Evolutionary conservation across 2,113 vertebrate species (phyloP).

Genomic region (Chauna torquata): DNA sequence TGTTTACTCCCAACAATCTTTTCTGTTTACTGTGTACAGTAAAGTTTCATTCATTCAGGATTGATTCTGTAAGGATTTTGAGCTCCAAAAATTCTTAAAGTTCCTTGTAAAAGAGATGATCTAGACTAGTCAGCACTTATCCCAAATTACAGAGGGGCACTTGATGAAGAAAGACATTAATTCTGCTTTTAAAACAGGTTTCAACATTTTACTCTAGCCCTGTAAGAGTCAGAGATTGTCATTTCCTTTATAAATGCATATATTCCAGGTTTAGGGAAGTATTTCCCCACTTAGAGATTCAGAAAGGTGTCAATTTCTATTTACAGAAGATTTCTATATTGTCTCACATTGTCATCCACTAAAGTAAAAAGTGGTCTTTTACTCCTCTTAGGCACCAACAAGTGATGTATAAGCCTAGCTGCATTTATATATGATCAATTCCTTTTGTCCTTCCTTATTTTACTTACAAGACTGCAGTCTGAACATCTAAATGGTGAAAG

Average conservation of each 20-base stretch:
- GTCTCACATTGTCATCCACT: neutral
- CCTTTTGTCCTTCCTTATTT: neutral
- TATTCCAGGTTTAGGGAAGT: neutral
- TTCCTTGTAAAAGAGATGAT: neutral
- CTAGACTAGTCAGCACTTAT: neutral
- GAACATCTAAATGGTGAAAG: no score
- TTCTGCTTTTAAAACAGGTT: neutral
- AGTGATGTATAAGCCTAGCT: neutral
- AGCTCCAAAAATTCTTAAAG: neutral
- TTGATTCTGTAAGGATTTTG: neutral
- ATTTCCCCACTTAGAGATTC: neutral
- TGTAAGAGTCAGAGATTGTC: neutral
- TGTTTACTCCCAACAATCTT: neutral
- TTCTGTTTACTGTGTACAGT: neutral
- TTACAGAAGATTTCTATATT: neutral
- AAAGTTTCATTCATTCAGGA: neutral
- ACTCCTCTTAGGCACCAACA: neutral
- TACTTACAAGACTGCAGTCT: neutral
- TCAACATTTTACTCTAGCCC: neutral
- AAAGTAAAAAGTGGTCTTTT: neutral
- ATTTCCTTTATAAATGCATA: neutral
- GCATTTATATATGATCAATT: neutral
- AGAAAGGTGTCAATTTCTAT: no score
- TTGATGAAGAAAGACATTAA: neutral
- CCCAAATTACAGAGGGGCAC: neutral